Evolutionary conservation across 2,888 invertebrate genomes (phyloP).

Genomic region (Drosophila bunnanda): DNA sequence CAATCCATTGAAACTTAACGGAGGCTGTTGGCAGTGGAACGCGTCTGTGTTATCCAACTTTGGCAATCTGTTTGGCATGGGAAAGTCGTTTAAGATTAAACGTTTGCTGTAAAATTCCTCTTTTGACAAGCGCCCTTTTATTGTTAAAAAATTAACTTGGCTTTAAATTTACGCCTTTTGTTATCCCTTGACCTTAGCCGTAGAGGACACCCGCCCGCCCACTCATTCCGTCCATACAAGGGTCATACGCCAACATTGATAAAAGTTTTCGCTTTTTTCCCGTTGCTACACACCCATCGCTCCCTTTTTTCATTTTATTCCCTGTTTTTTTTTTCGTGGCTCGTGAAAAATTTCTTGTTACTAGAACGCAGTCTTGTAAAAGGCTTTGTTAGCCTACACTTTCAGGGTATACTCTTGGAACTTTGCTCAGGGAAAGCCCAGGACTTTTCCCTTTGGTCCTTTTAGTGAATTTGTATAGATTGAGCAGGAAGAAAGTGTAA

Average conservation of each 20-base stretch:
- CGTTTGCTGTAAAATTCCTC: constrained; percentile 68
- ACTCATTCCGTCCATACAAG: constrained; percentile 19
- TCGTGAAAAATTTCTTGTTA: constrained; percentile 56
- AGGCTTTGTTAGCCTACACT: constrained; percentile 44
- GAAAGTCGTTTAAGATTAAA: constrained; percentile 75
- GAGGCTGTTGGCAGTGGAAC: constrained; percentile 13
- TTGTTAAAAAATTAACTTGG: constrained; percentile 78
- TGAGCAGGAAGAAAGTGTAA: background rate
- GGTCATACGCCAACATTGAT: constrained; percentile 48
- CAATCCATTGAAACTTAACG: constrained; percentile 51
- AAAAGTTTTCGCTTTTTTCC: constrained; percentile 59
- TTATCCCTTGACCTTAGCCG: constrained; percentile 70
- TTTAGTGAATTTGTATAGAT: constrained; percentile 23
- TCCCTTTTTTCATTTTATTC: constrained; percentile 26
- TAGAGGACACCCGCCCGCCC: constrained; percentile 32
- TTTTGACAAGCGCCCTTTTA: constrained; percentile 73
- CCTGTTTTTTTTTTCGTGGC: constrained; percentile 24
- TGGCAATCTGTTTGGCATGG: constrained; percentile 27
- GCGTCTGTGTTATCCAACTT: constrained; percentile 34
- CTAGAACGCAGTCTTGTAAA: constrained; percentile 41
- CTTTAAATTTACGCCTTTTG: constrained; percentile 80
- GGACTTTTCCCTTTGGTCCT: constrained; percentile 10
- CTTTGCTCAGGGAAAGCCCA: constrained; percentile 11
- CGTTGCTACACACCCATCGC: constrained; percentile 7
- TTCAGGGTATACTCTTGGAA: constrained; percentile 49